phyloP scores from a whole-genome alignment of 2,888 invertebrate genomes.

The Arge pagana region DNA sequence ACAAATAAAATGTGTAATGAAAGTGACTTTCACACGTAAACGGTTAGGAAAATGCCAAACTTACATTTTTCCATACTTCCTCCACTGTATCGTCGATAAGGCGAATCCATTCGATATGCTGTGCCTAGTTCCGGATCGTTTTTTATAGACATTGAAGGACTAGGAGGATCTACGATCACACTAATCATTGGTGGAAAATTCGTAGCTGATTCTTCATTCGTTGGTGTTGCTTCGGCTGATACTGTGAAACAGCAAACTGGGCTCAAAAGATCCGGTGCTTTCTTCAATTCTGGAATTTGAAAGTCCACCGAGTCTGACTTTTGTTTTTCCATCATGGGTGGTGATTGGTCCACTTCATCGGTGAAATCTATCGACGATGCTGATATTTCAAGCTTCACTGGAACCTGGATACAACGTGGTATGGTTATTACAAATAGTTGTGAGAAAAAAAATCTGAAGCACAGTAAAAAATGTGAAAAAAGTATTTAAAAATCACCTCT shows the following conservation, averaged over 20 bases:
- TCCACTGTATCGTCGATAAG: constrained; percentile 47
- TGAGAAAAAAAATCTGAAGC: constrained; percentile 34
- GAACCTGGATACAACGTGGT: constrained; percentile 27
- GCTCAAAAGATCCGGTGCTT: constrained; percentile 38
- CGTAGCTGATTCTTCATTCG: constrained; percentile 36
- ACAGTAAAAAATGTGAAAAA: constrained; percentile 1
- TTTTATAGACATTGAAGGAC: constrained; percentile 53
- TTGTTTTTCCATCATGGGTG: constrained; percentile 23
- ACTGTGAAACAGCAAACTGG: constrained; percentile 47
- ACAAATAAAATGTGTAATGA: not conserved
- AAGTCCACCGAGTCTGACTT: constrained; percentile 11
- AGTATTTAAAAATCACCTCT: constrained; percentile 5
- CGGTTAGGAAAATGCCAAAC: constrained; percentile 21
- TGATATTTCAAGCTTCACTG: constrained; percentile 9
- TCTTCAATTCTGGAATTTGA: constrained; percentile 27
- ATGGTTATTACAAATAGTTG: constrained; percentile 30
- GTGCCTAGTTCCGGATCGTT: constrained; percentile 42
- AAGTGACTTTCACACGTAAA: not conserved
- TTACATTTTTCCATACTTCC: constrained; percentile 57
- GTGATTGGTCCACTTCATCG: not conserved
- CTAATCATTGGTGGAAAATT: constrained; percentile 54
- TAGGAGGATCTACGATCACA: constrained; percentile 57
- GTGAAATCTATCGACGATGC: constrained; percentile 28
- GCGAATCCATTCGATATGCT: constrained; percentile 35
- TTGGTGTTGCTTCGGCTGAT: constrained; percentile 37